A percentile compares a stretch with the other conserved stretches of the same genome.
Conservation (phyloP, 2,888 invertebrate genomes). For the Phasia obesa region DNA sequence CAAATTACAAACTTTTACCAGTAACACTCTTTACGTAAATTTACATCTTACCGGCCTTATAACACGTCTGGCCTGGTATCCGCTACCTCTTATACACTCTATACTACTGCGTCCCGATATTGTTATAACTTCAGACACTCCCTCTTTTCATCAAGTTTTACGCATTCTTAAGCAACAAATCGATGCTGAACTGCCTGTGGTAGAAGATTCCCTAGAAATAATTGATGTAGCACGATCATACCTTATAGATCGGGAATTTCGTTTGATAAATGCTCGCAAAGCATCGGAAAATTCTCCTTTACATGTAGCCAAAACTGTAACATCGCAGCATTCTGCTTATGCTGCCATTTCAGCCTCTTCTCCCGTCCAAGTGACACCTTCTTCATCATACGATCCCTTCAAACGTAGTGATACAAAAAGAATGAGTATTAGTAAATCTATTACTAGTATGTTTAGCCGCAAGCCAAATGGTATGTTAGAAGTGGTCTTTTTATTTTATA, state of each 20-base stretch:
- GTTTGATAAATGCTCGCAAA: conserved; percentile 87
- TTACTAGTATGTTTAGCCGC: conserved; percentile 89
- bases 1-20: conserved; percentile 91
- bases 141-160: conserved; percentile 94
- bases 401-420: conserved; percentile 88
- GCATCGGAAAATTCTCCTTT: conserved; percentile 75
- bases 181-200: conserved; percentile 87
- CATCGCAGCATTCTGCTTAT: conserved; percentile 75
- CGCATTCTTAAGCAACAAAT: conserved; percentile 92
- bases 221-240: conserved; percentile 91
- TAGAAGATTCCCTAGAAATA: conserved; percentile 84
- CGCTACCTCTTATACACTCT: conserved; percentile 93
- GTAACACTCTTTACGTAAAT: conserved; percentile 92
- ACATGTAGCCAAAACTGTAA: conserved; percentile 82
- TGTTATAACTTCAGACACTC: conserved; percentile 94
- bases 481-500: conserved; percentile 11
- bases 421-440: conserved; percentile 88
- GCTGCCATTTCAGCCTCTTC: conserved; percentile 80
- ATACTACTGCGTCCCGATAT: conserved; percentile 93
- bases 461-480: conserved; percentile 82
- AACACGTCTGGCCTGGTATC: conserved; percentile 92
- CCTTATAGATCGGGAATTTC: conserved; percentile 90
- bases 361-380: conserved; percentile 80
- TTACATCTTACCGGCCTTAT: conserved; percentile 94
- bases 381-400: conserved; percentile 84